phyloP scores from a whole-genome alignment of 2,888 invertebrate species.

The Sinelater perroti region DNA sequence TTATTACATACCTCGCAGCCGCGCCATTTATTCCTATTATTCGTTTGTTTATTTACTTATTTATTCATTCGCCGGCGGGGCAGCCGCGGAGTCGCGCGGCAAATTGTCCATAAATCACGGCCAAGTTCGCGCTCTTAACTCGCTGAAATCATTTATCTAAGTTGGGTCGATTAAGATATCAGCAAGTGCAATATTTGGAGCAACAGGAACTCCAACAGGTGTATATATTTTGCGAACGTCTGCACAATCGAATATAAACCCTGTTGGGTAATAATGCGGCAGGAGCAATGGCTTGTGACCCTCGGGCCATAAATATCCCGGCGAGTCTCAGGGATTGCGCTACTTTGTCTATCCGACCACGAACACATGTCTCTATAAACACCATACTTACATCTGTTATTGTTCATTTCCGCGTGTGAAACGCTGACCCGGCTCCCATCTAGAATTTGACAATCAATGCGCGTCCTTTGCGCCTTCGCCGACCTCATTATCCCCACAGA shows the following conservation, averaged over 20 bases:
- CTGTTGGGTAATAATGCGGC: conserved; percentile 62
- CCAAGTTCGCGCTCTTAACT: conserved; percentile 6
- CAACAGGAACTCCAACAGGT: conserved; percentile 59
- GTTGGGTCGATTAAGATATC: conserved; percentile 32
- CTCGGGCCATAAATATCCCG: conserved; percentile 61
- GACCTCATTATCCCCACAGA: too few species aligned
- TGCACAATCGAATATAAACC: conserved; percentile 60
- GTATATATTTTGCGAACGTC: conserved; percentile 61
- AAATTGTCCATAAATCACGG: conserved; percentile 11
- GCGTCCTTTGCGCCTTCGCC: too few species aligned
- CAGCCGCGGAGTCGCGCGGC: not conserved
- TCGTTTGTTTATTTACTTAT: not conserved
- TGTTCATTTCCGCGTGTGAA: conserved; percentile 37
- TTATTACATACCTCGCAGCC: not conserved
- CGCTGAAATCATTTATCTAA: conserved; percentile 18
- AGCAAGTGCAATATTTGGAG: conserved; percentile 38
- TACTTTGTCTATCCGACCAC: conserved; percentile 42
- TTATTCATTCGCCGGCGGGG: too few species aligned
- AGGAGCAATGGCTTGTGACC: conserved; percentile 63
- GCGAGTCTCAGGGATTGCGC: conserved; percentile 55
- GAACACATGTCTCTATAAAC: conserved; percentile 41
- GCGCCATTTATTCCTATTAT: not conserved
- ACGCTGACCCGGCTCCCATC: conserved; percentile 4
- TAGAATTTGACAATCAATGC: conserved; percentile 11
- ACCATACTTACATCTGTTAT: conserved; percentile 40